These are phyloP conservation scores for Peromyscus leucopus DNA, from an alignment of 2,113 vertebrate species.

Conservation along the genomic window DNA sequence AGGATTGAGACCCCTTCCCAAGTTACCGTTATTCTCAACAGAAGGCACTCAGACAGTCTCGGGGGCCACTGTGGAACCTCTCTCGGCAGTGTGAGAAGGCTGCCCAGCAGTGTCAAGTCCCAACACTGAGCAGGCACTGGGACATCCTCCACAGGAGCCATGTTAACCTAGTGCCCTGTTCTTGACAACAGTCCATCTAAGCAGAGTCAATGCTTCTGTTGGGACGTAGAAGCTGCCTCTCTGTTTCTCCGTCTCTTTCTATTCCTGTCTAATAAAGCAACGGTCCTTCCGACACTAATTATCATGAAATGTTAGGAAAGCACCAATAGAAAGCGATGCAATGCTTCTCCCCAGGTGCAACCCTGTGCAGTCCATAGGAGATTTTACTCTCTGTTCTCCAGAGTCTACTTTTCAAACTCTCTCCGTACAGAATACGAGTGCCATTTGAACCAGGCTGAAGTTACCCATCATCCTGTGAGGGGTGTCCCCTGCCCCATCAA, in stretches of 20 bases:
- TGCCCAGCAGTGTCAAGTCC: neutral
- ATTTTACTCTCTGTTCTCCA: neutral
- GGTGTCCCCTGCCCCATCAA: neutral
- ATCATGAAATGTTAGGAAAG: neutral
- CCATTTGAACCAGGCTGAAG: neutral
- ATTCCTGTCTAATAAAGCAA: neutral
- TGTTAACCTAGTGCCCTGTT: neutral
- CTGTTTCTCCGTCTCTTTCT: neutral
- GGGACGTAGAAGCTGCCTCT: neutral
- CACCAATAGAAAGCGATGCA: neutral
- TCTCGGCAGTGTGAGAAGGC: neutral
- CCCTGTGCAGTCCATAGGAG: neutral
- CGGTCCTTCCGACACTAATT: neutral
- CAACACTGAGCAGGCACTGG: neutral
- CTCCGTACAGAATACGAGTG: neutral
- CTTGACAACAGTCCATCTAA: fast-evolving
- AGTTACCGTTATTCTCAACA: conserved; percentile 13
- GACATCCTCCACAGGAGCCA: neutral
- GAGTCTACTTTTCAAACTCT: neutral
- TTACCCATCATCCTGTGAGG: neutral
- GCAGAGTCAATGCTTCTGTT: neutral
- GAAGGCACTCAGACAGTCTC: neutral
- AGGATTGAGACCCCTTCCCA: neutral
- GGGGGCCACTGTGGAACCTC: fast-evolving
- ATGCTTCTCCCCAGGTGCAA: neutral